phyloP scores from a whole-genome alignment of 2,888 invertebrate species.

The Mechanitis messenoides region DNA sequence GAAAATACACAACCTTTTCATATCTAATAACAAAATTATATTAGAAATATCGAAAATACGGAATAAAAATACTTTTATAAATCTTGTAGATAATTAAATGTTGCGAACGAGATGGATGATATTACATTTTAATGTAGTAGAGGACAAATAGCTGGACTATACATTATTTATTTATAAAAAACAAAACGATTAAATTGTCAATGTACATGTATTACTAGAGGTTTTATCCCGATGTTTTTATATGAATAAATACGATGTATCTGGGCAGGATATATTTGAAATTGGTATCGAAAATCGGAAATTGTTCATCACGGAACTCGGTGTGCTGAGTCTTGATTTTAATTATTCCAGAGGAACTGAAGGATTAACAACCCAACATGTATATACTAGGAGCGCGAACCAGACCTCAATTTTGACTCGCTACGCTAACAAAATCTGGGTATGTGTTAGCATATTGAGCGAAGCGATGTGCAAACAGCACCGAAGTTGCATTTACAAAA shows the following conservation, averaged over 20 bases:
- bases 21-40: constrained; percentile 5
- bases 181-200: constrained; percentile 1
- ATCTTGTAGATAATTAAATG: constrained; percentile 10
- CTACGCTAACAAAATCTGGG: too few relatives aligned
- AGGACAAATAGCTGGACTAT: not conserved
- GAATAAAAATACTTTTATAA: not conserved
- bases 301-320: constrained; percentile 33
- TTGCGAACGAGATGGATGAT: not conserved
- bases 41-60: not conserved
- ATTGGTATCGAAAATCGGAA: constrained; percentile 38
- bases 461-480: too few relatives aligned
- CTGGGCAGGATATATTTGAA: constrained; percentile 34
- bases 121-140: not conserved
- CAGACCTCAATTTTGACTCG: too few relatives aligned
- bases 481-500: too few relatives aligned
- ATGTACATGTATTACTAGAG: constrained; percentile 10
- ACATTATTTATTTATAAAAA: not conserved
- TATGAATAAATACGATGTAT: constrained; percentile 9
- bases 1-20: constrained; percentile 7
- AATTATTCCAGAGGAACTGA: constrained; percentile 22
- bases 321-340: constrained; percentile 27
- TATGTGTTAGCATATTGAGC: too few relatives aligned
- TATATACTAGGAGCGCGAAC: too few relatives aligned
- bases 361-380: not conserved
- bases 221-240: constrained; percentile 5